Evolutionary conservation across 2,113 vertebrate species (phyloP).

Genomic region (Pseudois nayaur): DNA sequence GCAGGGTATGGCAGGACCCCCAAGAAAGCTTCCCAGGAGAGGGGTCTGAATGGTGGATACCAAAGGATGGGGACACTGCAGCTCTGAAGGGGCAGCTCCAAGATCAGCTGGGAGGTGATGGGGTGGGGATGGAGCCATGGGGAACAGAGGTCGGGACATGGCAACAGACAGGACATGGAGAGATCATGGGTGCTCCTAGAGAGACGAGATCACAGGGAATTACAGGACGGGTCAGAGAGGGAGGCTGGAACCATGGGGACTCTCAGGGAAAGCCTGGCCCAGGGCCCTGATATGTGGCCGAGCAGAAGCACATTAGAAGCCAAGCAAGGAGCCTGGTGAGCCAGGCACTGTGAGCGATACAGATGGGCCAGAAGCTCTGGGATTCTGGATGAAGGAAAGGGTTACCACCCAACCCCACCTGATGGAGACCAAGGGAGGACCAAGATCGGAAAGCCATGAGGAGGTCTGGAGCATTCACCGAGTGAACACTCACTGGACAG

Average conservation of each 20-base stretch:
- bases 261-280: not conserved
- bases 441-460: accelerated
- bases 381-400: not conserved
- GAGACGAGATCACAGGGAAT: not conserved
- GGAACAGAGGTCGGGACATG: accelerated
- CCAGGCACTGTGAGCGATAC: accelerated
- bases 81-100: not conserved
- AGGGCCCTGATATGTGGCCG: accelerated
- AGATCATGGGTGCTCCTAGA: accelerated
- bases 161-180: accelerated
- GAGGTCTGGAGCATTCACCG: too few relatives aligned
- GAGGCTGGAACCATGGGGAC: not conserved
- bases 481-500: too few relatives aligned
- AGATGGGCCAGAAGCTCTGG: accelerated
- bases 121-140: accelerated
- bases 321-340: accelerated
- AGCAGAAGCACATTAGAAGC: not conserved
- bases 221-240: accelerated
- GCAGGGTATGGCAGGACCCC: accelerated
- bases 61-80: accelerated
- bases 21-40: too few relatives aligned
- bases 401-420: accelerated
- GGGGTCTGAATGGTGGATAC: accelerated
- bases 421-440: not conserved
- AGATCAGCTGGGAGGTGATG: accelerated